Conservation (phyloP, 2,888 invertebrate genomes). For the Crematogaster levior region DNA sequence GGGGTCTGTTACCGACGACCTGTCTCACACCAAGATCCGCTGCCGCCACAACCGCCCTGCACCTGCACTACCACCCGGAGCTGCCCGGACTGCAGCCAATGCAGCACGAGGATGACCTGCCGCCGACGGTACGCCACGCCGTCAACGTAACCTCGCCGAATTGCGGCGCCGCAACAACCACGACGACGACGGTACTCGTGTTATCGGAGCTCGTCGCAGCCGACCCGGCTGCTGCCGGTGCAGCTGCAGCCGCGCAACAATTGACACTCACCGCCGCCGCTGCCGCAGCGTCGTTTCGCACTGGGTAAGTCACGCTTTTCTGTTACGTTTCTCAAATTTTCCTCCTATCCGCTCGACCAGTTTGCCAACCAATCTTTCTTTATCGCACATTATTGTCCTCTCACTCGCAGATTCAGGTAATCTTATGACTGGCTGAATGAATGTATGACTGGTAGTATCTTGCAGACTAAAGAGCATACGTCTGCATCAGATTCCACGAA, state of each 20-base stretch:
- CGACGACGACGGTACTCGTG: conserved; percentile 90
- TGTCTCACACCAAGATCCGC: conserved; percentile 86
- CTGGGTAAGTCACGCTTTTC: conserved; percentile 79
- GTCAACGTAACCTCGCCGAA: conserved; percentile 73
- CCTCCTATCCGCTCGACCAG: not conserved
- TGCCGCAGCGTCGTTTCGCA: conserved; percentile 77
- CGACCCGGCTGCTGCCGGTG: conserved; percentile 86
- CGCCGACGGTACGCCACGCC: conserved; percentile 79
- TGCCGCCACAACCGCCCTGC: conserved; percentile 86
- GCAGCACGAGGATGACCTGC: conserved; percentile 87
- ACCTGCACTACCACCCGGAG: conserved; percentile 87
- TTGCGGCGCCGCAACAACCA: conserved; percentile 83
- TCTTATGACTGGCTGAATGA: not conserved
- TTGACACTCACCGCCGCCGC: conserved; percentile 80
- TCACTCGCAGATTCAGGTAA: not conserved
- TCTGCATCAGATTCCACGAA: not conserved
- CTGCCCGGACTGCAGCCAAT: conserved; percentile 87
- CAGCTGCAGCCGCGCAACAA: conserved; percentile 76
- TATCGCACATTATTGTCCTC: not conserved
- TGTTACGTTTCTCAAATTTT: conserved; percentile 2
- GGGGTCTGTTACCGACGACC: conserved; percentile 86
- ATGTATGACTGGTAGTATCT: too few relatives aligned
- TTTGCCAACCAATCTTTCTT: not conserved
- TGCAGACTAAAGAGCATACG: not conserved
- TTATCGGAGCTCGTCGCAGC: conserved; percentile 91